These are phyloP conservation scores for Athetis lepigone DNA, from an alignment of 2,888 invertebrate genomes.

Conservation along the genomic window DNA sequence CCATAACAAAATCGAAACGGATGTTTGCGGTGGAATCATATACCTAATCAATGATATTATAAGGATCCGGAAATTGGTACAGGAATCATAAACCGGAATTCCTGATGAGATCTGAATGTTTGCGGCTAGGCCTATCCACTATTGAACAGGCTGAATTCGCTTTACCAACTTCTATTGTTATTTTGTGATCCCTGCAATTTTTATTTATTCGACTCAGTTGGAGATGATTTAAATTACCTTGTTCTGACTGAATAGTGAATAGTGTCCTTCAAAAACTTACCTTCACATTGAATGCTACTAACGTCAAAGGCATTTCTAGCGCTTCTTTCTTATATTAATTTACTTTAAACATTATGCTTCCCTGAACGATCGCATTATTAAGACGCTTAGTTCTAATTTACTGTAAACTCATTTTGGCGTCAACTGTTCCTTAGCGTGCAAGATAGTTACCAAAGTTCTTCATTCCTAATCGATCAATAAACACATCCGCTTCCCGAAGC, in stretches of 20 bases:
- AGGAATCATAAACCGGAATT: slow-evolving; percentile 32
- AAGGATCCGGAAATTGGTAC: slow-evolving; percentile 29
- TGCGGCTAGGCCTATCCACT: slow-evolving; percentile 20
- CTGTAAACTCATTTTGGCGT: background rate
- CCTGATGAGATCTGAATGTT: slow-evolving; percentile 35
- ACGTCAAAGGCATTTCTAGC: too few relatives aligned
- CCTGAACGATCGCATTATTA: background rate
- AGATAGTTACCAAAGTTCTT: slow-evolving; percentile 11
- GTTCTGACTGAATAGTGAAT: background rate
- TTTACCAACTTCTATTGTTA: background rate
- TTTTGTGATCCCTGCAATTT: background rate
- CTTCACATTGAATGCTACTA: too few relatives aligned
- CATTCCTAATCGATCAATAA: slow-evolving; percentile 18
- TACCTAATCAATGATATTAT: slow-evolving; percentile 38
- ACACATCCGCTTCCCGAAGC: slow-evolving; percentile 9
- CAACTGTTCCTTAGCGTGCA: slow-evolving; percentile 1
- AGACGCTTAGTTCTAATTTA: background rate
- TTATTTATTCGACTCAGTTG: too few relatives aligned
- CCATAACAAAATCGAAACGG: slow-evolving; percentile 25
- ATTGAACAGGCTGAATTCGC: slow-evolving; percentile 9
- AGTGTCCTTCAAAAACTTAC: background rate
- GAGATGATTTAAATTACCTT: too few relatives aligned
- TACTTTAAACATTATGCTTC: too few relatives aligned
- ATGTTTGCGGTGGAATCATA: slow-evolving; percentile 42
- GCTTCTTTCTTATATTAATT: too few relatives aligned